Conservation (phyloP, 2,888 invertebrate species). For the Cerastoderma edule region DNA sequence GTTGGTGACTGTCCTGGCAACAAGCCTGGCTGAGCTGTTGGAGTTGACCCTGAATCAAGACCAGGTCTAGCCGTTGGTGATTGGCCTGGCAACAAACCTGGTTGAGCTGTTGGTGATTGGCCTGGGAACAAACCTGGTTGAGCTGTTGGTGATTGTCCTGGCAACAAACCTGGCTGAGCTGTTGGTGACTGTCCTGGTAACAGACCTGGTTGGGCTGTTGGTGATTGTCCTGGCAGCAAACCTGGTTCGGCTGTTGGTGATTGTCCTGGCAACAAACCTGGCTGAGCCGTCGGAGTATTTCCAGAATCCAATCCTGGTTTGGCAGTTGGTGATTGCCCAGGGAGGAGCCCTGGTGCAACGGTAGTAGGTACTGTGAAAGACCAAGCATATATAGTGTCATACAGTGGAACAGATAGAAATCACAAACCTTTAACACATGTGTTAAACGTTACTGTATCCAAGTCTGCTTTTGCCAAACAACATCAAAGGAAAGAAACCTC, state of each 20-base stretch:
- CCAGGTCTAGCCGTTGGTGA: constrained; percentile 52
- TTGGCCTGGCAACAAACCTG: constrained; percentile 36
- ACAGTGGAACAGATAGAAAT: too few relatives aligned
- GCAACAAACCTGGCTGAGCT: constrained; percentile 32
- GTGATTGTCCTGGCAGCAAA: constrained; percentile 34
- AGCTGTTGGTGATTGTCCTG: constrained; percentile 50
- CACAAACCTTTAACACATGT: too few relatives aligned
- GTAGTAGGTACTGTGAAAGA: too few relatives aligned
- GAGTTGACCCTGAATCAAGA: constrained; percentile 37
- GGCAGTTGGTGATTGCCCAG: constrained; percentile 53
- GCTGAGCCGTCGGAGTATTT: constrained; percentile 51
- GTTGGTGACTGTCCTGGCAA: constrained; percentile 45
- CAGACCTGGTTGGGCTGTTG: constrained; percentile 40
- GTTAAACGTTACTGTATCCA: too few relatives aligned
- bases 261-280: constrained; percentile 32
- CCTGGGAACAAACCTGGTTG: constrained; percentile 41
- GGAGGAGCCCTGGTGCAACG: constrained; percentile 30
- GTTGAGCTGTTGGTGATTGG: constrained; percentile 46
- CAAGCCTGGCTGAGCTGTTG: constrained; percentile 44
- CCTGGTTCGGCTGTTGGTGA: constrained; percentile 51
- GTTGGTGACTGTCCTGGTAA: constrained; percentile 42
- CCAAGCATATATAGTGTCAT: too few relatives aligned
- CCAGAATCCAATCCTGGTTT: constrained; percentile 30
- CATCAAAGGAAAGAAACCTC: too few relatives aligned
- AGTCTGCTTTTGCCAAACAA: too few relatives aligned